Base-by-base conservation (phyloP, 2,797 vertebrate species). In the Avahi laniger region DNA sequence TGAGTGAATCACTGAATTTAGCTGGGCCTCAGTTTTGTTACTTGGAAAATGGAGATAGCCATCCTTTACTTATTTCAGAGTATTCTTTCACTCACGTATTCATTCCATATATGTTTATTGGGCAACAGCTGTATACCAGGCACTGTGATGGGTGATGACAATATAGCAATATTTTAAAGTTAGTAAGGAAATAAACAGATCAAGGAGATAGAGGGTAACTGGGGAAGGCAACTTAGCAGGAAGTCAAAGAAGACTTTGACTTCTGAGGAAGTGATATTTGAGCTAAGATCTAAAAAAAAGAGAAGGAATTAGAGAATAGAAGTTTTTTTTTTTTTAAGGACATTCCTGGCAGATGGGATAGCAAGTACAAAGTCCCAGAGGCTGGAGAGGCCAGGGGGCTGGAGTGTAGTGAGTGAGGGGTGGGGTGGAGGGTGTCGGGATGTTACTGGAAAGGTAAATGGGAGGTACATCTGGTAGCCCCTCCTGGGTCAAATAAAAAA, bases 1-100 rank as follows among this genome's bases (percentile, higher is more conserved):
- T 89, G 88, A 41, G 5, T 83, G 79, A 83, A 43, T 91, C 5
- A 78, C 61, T 52, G 82, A 50, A 89, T 89, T 91, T 96, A 46
- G 43, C 26, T 48, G 57, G 33, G 3, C 30, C n/a, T 96, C 61
- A 15, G 8, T 90, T 94, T 81, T 88, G 41, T 91, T 93, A 61
- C 84, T 91, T 91, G 24, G 41, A 38, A 85, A 89, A 70, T 48
- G 7, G 30, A 79, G 46, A 38, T 26, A 57, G 41, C 70, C 43
- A 88, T 96, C 79, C 15, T 95, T 70, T 61, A 43, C 28, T 35
- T 46, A 50, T 83, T 69, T 91, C 59, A 92, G 8, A 57, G 59
- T 38, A 30, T 43, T 92, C 30, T 18, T 57, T 72, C 26, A 38
- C 41, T 83, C 2, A n/a, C 9, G 67, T 57, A 24, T 73, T 59